Conservation (phyloP, 2,113 vertebrate genomes). For the Helogale parvula region DNA sequence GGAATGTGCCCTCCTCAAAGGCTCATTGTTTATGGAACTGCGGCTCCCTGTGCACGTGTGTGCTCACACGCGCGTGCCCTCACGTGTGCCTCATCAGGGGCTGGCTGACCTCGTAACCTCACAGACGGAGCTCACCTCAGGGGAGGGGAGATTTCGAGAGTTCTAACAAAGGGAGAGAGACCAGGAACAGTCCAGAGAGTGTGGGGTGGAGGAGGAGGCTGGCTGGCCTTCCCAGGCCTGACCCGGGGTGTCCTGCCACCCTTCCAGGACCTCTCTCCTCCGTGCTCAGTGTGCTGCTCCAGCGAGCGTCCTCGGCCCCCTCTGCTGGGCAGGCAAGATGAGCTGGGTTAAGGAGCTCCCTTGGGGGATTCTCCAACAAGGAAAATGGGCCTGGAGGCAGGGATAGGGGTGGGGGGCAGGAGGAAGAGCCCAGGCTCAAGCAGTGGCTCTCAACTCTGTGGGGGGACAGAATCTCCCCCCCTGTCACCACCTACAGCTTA, state of each 20-base stretch:
- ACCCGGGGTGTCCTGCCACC: not conserved
- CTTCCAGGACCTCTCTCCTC: not conserved
- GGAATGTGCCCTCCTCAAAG: conserved; percentile 80
- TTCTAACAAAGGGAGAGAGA: not conserved
- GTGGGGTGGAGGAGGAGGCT: not conserved
- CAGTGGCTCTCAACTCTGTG: not conserved
- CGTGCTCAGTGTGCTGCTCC: not conserved
- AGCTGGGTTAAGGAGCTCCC: not conserved
- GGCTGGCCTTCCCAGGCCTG: not conserved
- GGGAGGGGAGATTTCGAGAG: not conserved
- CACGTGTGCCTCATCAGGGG: not conserved
- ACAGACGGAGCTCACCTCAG: not conserved
- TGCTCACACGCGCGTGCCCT: not conserved
- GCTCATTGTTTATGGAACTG: conserved; percentile 70
- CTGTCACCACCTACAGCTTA: too few species aligned
- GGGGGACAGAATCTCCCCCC: not conserved
- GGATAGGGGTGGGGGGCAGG: rapidly evolving
- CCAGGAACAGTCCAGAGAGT: not conserved
- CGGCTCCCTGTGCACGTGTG: not conserved
- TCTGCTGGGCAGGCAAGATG: not conserved
- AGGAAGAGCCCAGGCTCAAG: not conserved
- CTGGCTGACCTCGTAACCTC: not conserved
- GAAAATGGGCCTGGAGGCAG: not conserved
- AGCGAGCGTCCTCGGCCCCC: not conserved
- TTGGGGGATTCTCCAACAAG: not conserved